Percentiles rank a stretch among this genome's conserved stretches.
Evolutionary conservation across 2,113 vertebrate genomes (phyloP).

Genomic region (Mionectes macconnelli): DNA sequence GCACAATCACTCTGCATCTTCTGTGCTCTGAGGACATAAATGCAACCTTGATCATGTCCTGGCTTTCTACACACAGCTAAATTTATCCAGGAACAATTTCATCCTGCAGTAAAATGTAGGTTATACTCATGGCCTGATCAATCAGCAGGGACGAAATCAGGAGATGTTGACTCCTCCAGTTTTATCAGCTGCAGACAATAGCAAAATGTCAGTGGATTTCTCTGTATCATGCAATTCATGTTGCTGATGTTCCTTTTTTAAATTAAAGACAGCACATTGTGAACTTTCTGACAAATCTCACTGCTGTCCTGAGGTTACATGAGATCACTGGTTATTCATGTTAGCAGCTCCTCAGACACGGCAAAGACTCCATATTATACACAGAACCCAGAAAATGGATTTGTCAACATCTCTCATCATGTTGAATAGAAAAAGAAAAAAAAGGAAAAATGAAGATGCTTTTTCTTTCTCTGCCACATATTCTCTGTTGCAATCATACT

Average conservation of each 20-base stretch:
- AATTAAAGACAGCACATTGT: conserved; percentile 10
- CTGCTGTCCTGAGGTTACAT: conserved; percentile 56
- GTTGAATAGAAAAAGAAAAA: neutral
- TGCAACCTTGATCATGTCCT: neutral
- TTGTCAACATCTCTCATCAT: neutral
- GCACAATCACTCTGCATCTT: neutral
- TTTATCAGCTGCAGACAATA: conserved; percentile 13
- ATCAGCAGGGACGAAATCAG: neutral
- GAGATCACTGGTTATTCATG: conserved; percentile 47
- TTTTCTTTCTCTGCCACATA: neutral
- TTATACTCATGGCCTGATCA: neutral
- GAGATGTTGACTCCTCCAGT: neutral
- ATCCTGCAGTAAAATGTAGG: neutral
- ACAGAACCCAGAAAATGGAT: neutral
- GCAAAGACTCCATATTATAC: neutral
- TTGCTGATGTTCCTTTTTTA: conserved; percentile 34
- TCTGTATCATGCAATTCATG: conserved; percentile 33
- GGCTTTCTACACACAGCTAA: neutral
- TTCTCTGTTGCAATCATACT: neutral
- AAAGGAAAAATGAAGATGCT: fast-evolving
- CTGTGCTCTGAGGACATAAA: neutral
- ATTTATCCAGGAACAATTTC: neutral
- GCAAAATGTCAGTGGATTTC: conserved; percentile 15
- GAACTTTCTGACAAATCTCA: conserved; percentile 45
- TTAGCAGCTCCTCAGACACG: conserved; percentile 21